phyloP scores from a whole-genome alignment of 2,797 vertebrate species.

The Cyprinella venusta region DNA sequence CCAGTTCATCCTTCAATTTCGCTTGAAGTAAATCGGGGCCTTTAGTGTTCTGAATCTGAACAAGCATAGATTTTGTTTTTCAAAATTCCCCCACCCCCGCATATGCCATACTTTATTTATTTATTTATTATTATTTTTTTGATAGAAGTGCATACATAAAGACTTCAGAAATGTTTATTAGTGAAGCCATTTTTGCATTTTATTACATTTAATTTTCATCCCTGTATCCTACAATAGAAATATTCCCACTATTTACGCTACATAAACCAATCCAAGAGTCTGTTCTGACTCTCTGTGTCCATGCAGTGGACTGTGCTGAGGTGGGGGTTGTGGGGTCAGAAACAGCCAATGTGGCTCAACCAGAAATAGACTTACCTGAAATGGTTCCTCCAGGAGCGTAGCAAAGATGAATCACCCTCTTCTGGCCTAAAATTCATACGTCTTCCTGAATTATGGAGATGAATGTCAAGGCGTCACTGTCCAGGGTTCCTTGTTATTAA shows the following conservation, averaged over 20 bases:
- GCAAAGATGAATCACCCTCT: slow-evolving; percentile 59
- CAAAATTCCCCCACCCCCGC: neutral
- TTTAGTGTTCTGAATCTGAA: neutral
- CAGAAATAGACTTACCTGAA: slow-evolving; percentile 58
- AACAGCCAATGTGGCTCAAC: slow-evolving; percentile 9
- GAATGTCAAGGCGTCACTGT: slow-evolving; percentile 53
- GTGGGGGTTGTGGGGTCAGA: neutral
- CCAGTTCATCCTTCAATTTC: neutral
- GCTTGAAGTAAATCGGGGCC: neutral
- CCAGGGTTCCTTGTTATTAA: slow-evolving; percentile 52
- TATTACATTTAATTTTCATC: neutral
- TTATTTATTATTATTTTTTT: no score
- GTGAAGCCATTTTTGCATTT: neutral
- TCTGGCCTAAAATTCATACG: slow-evolving; percentile 42
- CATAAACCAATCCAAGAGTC: neutral
- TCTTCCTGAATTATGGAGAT: slow-evolving; percentile 63
- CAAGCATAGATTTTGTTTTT: neutral
- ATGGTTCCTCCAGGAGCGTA: slow-evolving; percentile 50
- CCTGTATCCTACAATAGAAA: neutral
- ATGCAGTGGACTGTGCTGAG: neutral
- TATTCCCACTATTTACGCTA: neutral
- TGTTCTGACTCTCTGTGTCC: neutral
- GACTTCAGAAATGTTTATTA: neutral
- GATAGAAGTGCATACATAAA: neutral
- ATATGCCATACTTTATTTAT: neutral